Percentiles rank a stretch among this genome's conserved stretches.
Evolutionary conservation across 1,140 invertebrate species (phyloP).

Genomic region (Meloidogyne chitwoodi): DNA sequence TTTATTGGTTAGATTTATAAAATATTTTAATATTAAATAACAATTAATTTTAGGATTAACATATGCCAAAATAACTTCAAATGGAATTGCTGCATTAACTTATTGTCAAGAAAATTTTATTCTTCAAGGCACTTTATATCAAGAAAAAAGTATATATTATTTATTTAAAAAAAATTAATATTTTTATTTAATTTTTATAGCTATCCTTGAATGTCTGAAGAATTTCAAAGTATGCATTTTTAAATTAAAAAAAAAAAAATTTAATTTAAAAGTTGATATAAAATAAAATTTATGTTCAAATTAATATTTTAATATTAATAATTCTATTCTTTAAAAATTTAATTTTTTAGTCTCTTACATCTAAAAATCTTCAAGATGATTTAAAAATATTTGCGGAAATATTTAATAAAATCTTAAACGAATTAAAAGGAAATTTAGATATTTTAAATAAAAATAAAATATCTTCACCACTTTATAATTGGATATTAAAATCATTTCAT

Average conservation of each 20-base stretch:
- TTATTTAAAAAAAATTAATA: background rate
- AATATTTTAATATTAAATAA: too few relatives aligned
- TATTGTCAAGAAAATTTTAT: background rate
- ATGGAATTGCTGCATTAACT: background rate
- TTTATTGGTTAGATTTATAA: too few relatives aligned
- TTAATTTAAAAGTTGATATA: background rate
- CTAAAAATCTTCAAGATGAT: background rate
- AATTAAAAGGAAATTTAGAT: background rate
- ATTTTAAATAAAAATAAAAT: background rate
- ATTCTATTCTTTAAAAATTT: background rate
- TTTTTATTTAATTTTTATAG: background rate
- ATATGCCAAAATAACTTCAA: background rate
- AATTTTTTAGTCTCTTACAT: background rate
- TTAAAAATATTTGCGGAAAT: background rate
- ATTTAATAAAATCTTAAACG: background rate
- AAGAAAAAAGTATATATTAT: background rate
- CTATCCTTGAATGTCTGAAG: background rate
- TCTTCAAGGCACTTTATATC: background rate
- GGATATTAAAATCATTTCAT: background rate
- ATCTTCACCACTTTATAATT: background rate
- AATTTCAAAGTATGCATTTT: background rate
- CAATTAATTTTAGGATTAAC: background rate
- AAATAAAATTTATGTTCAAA: too few relatives aligned
- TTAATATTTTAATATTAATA: too few relatives aligned
- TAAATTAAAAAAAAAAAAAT: too few relatives aligned